Evolutionary conservation across 2,888 invertebrate species (phyloP).

Genomic region (Biston stratarius): DNA sequence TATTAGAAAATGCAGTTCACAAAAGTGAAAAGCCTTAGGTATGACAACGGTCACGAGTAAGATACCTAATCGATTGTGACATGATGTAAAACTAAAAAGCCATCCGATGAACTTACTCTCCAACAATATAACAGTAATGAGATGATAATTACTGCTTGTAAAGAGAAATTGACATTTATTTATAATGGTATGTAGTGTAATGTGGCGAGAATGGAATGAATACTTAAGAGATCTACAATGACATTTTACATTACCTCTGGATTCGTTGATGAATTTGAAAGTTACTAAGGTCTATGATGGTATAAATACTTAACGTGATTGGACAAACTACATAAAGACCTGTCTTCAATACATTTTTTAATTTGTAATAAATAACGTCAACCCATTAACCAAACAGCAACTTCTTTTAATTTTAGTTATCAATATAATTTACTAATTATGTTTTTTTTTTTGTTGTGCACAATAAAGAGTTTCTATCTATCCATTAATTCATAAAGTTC

Average conservation of each 20-base stretch:
- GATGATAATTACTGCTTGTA: constrained; percentile 19
- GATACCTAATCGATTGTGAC: constrained; percentile 11
- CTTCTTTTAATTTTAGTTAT: too few species aligned
- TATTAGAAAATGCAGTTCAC: neutral
- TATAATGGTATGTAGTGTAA: constrained; percentile 19
- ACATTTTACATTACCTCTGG: too few species aligned
- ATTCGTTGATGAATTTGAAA: constrained; percentile 17
- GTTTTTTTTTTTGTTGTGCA: too few species aligned
- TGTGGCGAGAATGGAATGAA: constrained; percentile 18
- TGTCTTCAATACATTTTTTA: too few species aligned
- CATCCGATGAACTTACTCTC: constrained; percentile 10
- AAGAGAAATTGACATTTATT: constrained; percentile 28
- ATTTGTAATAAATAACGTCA: too few species aligned
- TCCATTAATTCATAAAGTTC: too few species aligned
- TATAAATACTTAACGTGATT: too few species aligned
- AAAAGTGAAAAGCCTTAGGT: neutral
- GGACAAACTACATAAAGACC: neutral
- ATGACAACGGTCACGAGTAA: neutral
- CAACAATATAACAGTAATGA: constrained; percentile 29
- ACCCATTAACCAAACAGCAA: too few species aligned
- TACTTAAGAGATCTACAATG: neutral
- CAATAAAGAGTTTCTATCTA: too few species aligned
- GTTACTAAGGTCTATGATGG: neutral
- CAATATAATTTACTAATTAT: too few species aligned
- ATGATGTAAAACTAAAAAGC: constrained; percentile 22